Conservation (phyloP, 2,797 vertebrate genomes). For the Macropus fuliginosus region DNA sequence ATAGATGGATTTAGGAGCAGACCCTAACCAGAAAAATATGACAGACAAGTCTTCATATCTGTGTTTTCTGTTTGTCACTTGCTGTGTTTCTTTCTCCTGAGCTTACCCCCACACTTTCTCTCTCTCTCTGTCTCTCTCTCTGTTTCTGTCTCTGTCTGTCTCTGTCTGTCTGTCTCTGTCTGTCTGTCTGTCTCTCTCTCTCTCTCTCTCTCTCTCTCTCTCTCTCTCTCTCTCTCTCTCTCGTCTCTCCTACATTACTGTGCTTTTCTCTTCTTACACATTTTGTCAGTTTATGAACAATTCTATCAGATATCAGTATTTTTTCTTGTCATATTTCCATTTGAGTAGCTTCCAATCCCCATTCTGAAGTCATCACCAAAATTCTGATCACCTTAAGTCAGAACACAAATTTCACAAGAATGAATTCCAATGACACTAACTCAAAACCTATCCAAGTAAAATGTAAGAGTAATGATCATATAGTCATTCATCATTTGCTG, state of each 20-base stretch:
- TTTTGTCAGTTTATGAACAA: not conserved
- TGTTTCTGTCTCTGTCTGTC: too few relatives aligned
- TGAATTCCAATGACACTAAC: not conserved
- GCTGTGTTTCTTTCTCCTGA: slow-evolving; percentile 57
- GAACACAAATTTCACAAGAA: not conserved
- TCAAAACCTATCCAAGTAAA: slow-evolving; percentile 28
- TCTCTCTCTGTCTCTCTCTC: too few relatives aligned
- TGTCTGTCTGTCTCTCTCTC: too few relatives aligned
- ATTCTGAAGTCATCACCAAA: slow-evolving; percentile 21
- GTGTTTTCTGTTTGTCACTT: slow-evolving; percentile 56
- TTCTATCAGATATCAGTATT: slow-evolving; percentile 24
- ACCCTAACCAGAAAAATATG: slow-evolving; percentile 58
- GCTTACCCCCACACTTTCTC: not conserved
- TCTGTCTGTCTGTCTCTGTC: too few relatives aligned
- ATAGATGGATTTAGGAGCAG: slow-evolving; percentile 65
- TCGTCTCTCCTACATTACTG: not conserved
- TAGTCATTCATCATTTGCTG: not conserved
- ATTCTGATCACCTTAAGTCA: not conserved
- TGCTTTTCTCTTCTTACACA: not conserved
- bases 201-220: too few relatives aligned
- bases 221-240: too few relatives aligned
- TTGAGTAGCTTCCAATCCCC: not conserved
- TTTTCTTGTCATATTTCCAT: not conserved
- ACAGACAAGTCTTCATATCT: slow-evolving; percentile 69
- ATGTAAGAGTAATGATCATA: slow-evolving; percentile 9